Percentiles rank a stretch among this genome's conserved stretches.
Evolutionary conservation across 1,140 invertebrate genomes (phyloP).

Genomic region (Cherax quadricarinatus): DNA sequence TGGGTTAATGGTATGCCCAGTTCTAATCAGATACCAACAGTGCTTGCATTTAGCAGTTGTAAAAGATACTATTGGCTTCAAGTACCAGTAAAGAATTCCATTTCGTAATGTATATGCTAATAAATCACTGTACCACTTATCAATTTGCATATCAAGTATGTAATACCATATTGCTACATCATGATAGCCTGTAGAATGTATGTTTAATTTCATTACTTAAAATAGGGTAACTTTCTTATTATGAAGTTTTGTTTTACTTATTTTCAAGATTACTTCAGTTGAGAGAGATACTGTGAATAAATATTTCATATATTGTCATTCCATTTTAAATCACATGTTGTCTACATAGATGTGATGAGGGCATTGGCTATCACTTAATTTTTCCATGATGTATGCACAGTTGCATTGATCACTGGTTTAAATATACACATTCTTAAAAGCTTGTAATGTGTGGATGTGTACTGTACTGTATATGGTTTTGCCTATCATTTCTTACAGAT

Average conservation of each 20-base stretch:
- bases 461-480: not conserved
- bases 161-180: not conserved
- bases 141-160: not conserved
- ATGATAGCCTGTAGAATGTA: not conserved
- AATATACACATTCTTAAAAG: not conserved
- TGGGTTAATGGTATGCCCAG: constrained; percentile 73
- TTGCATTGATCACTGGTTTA: not conserved
- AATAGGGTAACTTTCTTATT: not conserved
- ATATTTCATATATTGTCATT: not conserved
- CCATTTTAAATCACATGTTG: too few relatives aligned
- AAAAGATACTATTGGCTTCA: not conserved
- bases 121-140: not conserved
- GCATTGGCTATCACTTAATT: not conserved
- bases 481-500: not conserved
- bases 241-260: not conserved
- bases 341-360: not conserved
- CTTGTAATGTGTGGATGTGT: not conserved
- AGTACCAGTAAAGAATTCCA: not conserved
- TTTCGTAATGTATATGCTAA: not conserved
- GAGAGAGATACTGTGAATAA: not conserved
- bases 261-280: not conserved
- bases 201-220: not conserved
- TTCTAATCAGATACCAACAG: not conserved
- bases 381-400: not conserved
- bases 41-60: constrained; percentile 17